Percentiles rank a stretch among this genome's conserved stretches.
These are phyloP conservation scores for Myripristis murdjan DNA, from an alignment of 2,797 vertebrate species.

Conservation along the genomic window DNA sequence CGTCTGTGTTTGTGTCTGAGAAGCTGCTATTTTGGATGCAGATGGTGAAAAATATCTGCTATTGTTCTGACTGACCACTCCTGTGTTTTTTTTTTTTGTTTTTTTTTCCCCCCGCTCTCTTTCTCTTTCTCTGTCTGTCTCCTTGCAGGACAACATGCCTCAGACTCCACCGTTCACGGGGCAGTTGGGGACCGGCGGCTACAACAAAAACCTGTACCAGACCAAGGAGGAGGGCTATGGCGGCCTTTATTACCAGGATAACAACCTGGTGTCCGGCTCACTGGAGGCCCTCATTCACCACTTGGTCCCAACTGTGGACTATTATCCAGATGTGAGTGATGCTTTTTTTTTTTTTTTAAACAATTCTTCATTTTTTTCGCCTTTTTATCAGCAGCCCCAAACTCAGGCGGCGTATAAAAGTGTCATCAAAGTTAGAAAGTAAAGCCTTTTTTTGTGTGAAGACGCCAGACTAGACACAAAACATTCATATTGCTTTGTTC, in stretches of 20 bases:
- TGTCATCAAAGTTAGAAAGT: constrained; percentile 7
- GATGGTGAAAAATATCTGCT: constrained; percentile 10
- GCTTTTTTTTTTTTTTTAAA: neutral
- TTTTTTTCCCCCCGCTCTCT: neutral
- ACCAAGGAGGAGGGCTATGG: constrained; percentile 88
- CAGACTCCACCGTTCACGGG: constrained; percentile 92
- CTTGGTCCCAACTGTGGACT: constrained; percentile 92
- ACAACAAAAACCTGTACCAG: constrained; percentile 92
- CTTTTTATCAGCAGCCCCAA: neutral
- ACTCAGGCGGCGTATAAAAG: neutral
- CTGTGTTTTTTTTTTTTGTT: constrained; percentile 20
- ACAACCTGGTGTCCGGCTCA: constrained; percentile 93
- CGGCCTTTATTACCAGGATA: constrained; percentile 92
- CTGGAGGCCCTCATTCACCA: constrained; percentile 96
- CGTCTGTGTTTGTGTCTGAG: constrained; percentile 47
- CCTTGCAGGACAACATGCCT: constrained; percentile 94
- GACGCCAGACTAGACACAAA: neutral
- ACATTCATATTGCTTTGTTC: constrained; percentile 8
- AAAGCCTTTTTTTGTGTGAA: neutral
- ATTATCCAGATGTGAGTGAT: constrained; percentile 94
- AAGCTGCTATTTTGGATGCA: constrained; percentile 52
- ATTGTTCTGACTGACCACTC: constrained; percentile 4
- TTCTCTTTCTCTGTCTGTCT: too few relatives aligned
- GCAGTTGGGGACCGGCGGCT: constrained; percentile 90
- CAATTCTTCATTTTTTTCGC: neutral